phyloP scores from a whole-genome alignment of 2,888 invertebrate genomes.

The Anthrax anthrax region DNA sequence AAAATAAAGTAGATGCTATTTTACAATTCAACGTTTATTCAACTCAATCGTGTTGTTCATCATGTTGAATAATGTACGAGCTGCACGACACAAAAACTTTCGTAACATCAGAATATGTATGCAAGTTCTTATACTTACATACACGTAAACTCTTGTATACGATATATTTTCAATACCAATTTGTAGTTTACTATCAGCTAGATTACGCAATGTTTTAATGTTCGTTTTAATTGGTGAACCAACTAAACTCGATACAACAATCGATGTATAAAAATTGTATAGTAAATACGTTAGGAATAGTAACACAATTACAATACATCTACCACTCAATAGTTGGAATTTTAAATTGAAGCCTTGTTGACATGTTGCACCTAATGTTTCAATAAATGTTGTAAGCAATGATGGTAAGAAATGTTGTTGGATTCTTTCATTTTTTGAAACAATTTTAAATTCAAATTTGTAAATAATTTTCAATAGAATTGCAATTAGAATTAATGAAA shows the following conservation, averaged over 20 bases:
- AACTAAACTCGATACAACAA: constrained; percentile 45
- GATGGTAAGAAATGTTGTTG: constrained; percentile 20
- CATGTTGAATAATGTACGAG: too few species aligned
- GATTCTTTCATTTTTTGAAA: constrained; percentile 11
- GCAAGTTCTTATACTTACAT: constrained; percentile 19
- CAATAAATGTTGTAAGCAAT: constrained; percentile 24
- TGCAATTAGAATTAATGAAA: constrained; percentile 26
- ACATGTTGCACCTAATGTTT: constrained; percentile 36
- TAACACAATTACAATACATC: constrained; percentile 24
- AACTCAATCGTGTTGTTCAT: too few species aligned
- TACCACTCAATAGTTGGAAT: constrained; percentile 34
- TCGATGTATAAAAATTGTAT: constrained; percentile 48
- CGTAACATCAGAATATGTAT: too few species aligned
- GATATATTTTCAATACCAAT: constrained; percentile 39
- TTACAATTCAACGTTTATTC: too few species aligned
- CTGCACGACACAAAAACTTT: too few species aligned
- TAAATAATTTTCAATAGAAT: constrained; percentile 28
- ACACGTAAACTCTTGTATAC: constrained; percentile 20
- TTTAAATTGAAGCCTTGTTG: constrained; percentile 36
- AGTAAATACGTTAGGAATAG: constrained; percentile 34
- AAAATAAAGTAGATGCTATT: too few species aligned
- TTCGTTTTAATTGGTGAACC: constrained; percentile 39
- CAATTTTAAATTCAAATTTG: constrained; percentile 18
- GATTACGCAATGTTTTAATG: constrained; percentile 38
- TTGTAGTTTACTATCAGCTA: constrained; percentile 40